These are phyloP conservation scores for Mobula hypostoma DNA, from an alignment of 2,113 vertebrate genomes.

Conservation along the genomic window DNA sequence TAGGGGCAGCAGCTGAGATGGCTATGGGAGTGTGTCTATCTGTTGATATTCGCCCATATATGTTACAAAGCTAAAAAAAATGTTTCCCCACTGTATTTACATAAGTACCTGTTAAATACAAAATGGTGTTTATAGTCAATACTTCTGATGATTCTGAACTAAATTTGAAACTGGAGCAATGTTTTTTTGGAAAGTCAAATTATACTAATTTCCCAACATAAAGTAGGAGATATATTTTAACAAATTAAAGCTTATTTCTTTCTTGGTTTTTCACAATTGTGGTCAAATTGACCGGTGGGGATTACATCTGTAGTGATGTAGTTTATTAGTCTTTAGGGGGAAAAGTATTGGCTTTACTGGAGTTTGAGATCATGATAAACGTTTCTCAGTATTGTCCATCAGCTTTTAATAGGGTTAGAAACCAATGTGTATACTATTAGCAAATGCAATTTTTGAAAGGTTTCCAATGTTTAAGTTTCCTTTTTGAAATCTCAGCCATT, in stretches of 20 bases:
- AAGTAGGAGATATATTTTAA: too few relatives aligned
- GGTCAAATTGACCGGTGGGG: not conserved
- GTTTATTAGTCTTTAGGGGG: not conserved
- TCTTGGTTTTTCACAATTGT: not conserved
- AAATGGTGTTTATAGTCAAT: not conserved
- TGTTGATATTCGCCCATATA: not conserved
- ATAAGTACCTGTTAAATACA: not conserved
- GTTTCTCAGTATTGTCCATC: not conserved
- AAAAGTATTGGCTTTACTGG: not conserved
- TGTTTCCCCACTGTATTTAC: not conserved
- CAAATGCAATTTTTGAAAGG: not conserved
- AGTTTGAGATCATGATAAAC: not conserved
- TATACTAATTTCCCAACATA: not conserved
- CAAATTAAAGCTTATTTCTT: not conserved
- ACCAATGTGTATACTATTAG: too few relatives aligned
- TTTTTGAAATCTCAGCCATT: not conserved
- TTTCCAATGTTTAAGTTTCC: not conserved
- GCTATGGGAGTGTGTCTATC: not conserved
- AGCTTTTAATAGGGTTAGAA: not conserved
- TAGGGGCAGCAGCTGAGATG: constrained; percentile 1
- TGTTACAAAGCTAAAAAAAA: not conserved
- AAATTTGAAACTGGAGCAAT: not conserved
- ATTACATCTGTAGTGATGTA: not conserved
- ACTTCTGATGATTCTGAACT: not conserved
- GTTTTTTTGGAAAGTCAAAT: not conserved